These are phyloP conservation scores for Pomacea maculata DNA, from an alignment of 1,140 invertebrate genomes.

Conservation along the genomic window DNA sequence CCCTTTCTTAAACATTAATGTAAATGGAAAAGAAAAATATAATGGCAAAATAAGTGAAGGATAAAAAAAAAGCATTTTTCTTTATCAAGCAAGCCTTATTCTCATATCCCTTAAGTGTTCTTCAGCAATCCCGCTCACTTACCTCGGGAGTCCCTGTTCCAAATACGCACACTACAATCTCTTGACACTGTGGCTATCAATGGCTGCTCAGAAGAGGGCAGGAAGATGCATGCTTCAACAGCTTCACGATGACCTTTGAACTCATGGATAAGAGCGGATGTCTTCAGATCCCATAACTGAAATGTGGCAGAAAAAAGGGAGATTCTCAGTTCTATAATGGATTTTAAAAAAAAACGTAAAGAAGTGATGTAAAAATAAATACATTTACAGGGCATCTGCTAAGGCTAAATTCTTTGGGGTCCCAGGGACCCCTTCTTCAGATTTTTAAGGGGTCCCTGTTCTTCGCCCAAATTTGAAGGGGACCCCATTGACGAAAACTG, in stretches of 20 bases:
- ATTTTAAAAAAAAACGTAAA: not conserved
- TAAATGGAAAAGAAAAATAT: slow-evolving; percentile 10
- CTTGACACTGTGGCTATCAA: slow-evolving; percentile 55
- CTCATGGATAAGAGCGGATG: slow-evolving; percentile 44
- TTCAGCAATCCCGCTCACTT: not conserved
- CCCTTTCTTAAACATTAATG: not conserved
- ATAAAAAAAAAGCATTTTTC: not conserved
- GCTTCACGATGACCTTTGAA: slow-evolving; percentile 59
- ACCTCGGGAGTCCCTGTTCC: slow-evolving; percentile 57
- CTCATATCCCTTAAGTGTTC: not conserved
- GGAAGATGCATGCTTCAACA: slow-evolving; percentile 56
- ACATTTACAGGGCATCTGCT: not conserved
- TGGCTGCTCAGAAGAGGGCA: slow-evolving; percentile 37
- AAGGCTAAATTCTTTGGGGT: too few species aligned
- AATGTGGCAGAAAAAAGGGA: slow-evolving; percentile 18
- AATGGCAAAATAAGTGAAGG: not conserved
- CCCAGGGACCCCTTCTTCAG: too few species aligned
- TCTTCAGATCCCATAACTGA: slow-evolving; percentile 58
- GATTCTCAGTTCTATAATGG: not conserved
- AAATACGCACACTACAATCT: slow-evolving; percentile 56
- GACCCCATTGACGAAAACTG: too few species aligned
- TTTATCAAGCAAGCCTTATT: too few species aligned
- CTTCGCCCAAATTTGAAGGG: too few species aligned
- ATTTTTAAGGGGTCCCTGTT: too few species aligned
- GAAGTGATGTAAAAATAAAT: not conserved